Conservation (phyloP, 2,113 vertebrate species). For the Fregata magnificens region DNA sequence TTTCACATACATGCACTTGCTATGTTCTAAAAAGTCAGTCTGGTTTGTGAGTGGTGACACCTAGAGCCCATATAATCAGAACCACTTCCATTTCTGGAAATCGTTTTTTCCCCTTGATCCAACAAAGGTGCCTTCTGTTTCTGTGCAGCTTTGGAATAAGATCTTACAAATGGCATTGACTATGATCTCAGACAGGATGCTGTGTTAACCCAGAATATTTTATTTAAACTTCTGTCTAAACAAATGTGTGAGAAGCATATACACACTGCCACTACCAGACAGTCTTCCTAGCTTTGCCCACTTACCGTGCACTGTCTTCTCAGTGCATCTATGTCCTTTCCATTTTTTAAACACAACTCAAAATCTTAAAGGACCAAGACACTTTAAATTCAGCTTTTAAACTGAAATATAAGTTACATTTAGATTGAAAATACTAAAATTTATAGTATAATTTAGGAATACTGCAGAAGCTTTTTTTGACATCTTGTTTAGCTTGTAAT, state of each 20-base stretch:
- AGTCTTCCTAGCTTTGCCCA: neutral
- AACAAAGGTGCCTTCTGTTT: neutral
- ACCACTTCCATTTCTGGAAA: neutral
- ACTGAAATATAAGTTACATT: neutral
- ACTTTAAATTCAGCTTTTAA: neutral
- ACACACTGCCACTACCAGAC: neutral
- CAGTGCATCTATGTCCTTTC: neutral
- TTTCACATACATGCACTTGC: neutral
- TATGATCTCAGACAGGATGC: neutral
- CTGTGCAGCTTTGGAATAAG: neutral
- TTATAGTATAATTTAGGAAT: neutral
- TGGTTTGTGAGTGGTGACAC: neutral
- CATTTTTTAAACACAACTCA: neutral
- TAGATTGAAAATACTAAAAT: neutral
- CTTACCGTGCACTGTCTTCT: neutral
- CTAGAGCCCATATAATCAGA: neutral
- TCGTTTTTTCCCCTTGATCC: neutral
- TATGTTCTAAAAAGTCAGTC: neutral
- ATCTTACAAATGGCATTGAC: neutral
- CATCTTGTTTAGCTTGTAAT: neutral
- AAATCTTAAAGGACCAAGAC: neutral
- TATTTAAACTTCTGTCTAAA: neutral
- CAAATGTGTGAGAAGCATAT: neutral
- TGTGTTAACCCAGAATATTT: neutral
- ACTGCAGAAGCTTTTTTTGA: neutral